Conservation (phyloP, 2,888 invertebrate genomes). For the Apomyelois bistriatella region DNA sequence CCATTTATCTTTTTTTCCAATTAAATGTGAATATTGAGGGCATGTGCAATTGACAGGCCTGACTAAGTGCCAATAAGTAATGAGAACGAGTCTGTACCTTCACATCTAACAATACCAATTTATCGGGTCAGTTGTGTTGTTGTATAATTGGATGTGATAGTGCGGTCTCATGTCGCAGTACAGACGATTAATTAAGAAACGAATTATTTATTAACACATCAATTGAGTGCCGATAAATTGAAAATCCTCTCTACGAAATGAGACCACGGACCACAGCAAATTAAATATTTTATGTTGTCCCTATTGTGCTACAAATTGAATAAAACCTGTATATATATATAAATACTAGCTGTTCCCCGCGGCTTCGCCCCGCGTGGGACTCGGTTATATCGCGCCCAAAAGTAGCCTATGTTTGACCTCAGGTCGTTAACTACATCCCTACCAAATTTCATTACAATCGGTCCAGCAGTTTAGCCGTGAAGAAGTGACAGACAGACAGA, state of each 20-base stretch:
- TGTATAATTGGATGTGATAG: background rate
- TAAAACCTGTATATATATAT: too few relatives aligned
- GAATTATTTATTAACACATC: background rate
- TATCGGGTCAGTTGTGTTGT: background rate
- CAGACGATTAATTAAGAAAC: background rate
- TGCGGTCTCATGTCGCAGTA: background rate
- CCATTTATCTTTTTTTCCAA: conserved; percentile 23
- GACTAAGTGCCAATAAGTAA: conserved; percentile 47
- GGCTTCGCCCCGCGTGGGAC: too few relatives aligned
- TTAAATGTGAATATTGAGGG: conserved; percentile 49
- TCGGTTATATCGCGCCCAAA: too few relatives aligned
- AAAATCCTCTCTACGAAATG: background rate
- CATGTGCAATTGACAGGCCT: conserved; percentile 48
- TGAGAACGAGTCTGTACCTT: conserved; percentile 37
- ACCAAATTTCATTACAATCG: too few relatives aligned
- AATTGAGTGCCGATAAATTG: background rate
- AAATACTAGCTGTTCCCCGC: too few relatives aligned
- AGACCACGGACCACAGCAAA: background rate
- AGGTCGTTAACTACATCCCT: too few relatives aligned
- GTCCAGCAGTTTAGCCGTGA: too few relatives aligned
- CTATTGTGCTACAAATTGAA: too few relatives aligned
- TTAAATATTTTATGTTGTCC: background rate
- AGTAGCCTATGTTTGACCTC: too few relatives aligned
- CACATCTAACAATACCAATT: background rate
- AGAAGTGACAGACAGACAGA: too few relatives aligned